phyloP scores from a whole-genome alignment of 2,888 invertebrate species.

The Caenorhabditis drosophilae region DNA sequence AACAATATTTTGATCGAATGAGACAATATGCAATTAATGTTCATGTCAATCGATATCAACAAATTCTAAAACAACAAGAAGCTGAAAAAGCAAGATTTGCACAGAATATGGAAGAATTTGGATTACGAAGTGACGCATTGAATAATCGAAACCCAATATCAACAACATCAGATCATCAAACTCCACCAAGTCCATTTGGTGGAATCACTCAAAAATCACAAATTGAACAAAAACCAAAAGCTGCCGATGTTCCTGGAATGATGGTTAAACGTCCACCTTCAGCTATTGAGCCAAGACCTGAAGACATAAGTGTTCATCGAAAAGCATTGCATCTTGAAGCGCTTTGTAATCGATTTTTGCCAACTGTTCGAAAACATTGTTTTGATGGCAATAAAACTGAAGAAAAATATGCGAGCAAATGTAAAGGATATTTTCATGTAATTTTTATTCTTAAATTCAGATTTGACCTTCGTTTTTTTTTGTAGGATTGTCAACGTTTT shows the following conservation, averaged over 20 bases:
- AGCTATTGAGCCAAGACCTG: constrained; percentile 28
- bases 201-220: constrained; percentile 35
- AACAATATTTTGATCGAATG: constrained; percentile 51
- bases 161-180: background rate
- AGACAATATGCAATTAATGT: constrained; percentile 40
- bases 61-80: constrained; percentile 36
- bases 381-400: constrained; percentile 36
- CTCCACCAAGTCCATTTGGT: constrained; percentile 35
- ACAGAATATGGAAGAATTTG: constrained; percentile 44
- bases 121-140: constrained; percentile 26
- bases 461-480: background rate
- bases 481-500: constrained; percentile 56
- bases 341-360: constrained; percentile 34
- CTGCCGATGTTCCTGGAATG: constrained; percentile 25
- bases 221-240: constrained; percentile 20
- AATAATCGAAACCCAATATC: constrained; percentile 5
- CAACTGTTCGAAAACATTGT: constrained; percentile 52
- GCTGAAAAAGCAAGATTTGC: constrained; percentile 32
- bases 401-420: constrained; percentile 46
- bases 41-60: constrained; percentile 38
- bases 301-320: constrained; percentile 29
- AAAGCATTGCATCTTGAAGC: constrained; percentile 36
- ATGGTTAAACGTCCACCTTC: constrained; percentile 32
- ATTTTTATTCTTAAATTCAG: background rate
- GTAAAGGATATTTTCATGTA: constrained; percentile 58